Evolutionary conservation across 2,888 invertebrate species (phyloP).

Genomic region (Ophion obscuratus): DNA sequence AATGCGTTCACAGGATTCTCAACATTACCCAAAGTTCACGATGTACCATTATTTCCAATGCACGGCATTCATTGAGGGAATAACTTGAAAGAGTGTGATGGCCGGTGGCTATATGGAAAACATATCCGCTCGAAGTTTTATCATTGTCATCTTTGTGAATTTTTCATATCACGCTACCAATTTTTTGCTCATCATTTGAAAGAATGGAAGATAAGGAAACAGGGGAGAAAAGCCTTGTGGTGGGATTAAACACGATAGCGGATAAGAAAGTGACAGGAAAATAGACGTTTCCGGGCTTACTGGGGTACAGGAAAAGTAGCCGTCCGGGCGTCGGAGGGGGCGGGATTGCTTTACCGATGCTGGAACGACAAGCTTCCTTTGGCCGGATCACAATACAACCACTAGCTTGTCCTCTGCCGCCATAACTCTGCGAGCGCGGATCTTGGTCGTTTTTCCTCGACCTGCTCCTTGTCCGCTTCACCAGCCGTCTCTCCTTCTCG

Average conservation of each 20-base stretch:
- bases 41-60: not conserved
- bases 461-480: constrained; percentile 14
- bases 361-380: constrained; percentile 66
- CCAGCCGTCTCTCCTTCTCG: not conserved
- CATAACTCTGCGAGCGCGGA: constrained; percentile 9
- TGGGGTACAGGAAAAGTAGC: constrained; percentile 20
- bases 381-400: constrained; percentile 59
- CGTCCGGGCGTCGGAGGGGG: constrained; percentile 33
- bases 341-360: constrained; percentile 53
- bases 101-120: not conserved
- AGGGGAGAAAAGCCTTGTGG: constrained; percentile 17
- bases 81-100: constrained; percentile 27
- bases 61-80: not conserved
- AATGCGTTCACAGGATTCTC: not conserved
- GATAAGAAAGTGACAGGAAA: constrained; percentile 67
- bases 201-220: constrained; percentile 12
- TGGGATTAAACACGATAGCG: constrained; percentile 1
- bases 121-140: constrained; percentile 62
- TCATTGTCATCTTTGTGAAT: constrained; percentile 69
- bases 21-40: not conserved
- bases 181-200: constrained; percentile 38
- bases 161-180: constrained; percentile 44
- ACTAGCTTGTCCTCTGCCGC: constrained; percentile 37
- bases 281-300: constrained; percentile 68
- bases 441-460: not conserved